Conservation (phyloP, 2,888 invertebrate species). For the Ormia ochracea region DNA sequence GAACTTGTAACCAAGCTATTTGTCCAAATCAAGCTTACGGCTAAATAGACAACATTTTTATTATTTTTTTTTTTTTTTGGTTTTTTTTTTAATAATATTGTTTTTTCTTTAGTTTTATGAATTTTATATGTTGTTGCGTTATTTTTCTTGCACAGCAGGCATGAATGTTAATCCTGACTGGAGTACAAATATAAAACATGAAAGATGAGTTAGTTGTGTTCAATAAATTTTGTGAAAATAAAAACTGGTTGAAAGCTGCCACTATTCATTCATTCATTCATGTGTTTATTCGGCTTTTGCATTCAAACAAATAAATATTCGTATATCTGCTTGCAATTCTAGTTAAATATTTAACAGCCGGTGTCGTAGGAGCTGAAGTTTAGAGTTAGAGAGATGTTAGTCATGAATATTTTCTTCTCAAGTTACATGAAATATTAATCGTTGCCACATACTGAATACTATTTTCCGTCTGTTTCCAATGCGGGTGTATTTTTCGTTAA, state of each 20-base stretch:
- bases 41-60: conserved; percentile 60
- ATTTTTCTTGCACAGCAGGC: conserved; percentile 65
- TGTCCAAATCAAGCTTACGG: conserved; percentile 62
- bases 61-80: conserved; percentile 7
- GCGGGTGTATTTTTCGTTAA: conserved; percentile 45
- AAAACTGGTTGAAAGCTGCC: conserved; percentile 63
- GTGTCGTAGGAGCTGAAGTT: neutral
- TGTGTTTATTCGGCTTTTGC: conserved; percentile 11
- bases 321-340: conserved; percentile 30
- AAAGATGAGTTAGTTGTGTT: conserved; percentile 62
- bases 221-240: conserved; percentile 59
- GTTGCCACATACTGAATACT: conserved; percentile 14
- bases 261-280: conserved; percentile 57
- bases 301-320: conserved; percentile 35
- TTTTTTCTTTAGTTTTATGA: neutral
- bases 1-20: conserved; percentile 56
- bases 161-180: conserved; percentile 65
- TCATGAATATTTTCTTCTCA: conserved; percentile 42
- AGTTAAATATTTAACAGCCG: conserved; percentile 30
- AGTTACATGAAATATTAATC: conserved; percentile 50
- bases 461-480: neutral
- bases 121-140: conserved; percentile 20
- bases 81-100: neutral
- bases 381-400: conserved; percentile 10
- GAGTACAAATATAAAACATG: conserved; percentile 65